phyloP scores from a whole-genome alignment of 2,888 invertebrate species.

The Azorinus chamasolen region DNA sequence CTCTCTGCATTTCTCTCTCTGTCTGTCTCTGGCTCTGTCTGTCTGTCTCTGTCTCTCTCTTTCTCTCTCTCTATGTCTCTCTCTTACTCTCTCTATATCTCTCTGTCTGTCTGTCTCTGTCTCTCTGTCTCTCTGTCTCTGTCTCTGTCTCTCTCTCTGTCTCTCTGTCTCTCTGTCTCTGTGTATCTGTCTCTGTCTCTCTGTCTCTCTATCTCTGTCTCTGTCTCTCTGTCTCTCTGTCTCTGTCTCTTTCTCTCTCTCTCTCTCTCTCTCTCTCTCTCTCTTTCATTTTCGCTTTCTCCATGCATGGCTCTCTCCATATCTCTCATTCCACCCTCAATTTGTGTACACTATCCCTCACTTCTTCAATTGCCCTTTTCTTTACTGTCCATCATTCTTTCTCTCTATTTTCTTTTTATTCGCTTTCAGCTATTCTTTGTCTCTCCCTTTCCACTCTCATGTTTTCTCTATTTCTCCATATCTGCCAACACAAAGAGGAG shows the following conservation, averaged over 20 bases:
- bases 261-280: conserved; percentile 3
- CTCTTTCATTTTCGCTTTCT: neutral
- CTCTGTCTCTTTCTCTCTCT: conserved; percentile 1
- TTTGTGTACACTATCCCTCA: neutral
- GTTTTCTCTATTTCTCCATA: neutral
- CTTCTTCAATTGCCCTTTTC: neutral
- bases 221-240: neutral
- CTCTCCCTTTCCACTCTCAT: neutral
- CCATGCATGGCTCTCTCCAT: neutral
- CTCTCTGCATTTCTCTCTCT: too few species aligned
- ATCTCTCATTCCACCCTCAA: neutral
- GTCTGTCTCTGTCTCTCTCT: too few species aligned
- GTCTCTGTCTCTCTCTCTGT: neutral
- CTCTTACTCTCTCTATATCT: too few species aligned
- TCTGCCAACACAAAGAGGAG: too few species aligned
- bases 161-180: too few species aligned
- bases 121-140: neutral
- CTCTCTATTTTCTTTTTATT: neutral
- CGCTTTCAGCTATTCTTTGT: neutral
- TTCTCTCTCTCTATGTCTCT: too few species aligned
- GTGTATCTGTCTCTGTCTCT: too few species aligned
- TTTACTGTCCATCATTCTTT: neutral
- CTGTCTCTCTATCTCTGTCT: too few species aligned
- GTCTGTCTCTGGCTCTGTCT: too few species aligned
- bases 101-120: neutral